phyloP scores from a whole-genome alignment of 2,888 invertebrate species.

The Hyppa rectilinea region DNA sequence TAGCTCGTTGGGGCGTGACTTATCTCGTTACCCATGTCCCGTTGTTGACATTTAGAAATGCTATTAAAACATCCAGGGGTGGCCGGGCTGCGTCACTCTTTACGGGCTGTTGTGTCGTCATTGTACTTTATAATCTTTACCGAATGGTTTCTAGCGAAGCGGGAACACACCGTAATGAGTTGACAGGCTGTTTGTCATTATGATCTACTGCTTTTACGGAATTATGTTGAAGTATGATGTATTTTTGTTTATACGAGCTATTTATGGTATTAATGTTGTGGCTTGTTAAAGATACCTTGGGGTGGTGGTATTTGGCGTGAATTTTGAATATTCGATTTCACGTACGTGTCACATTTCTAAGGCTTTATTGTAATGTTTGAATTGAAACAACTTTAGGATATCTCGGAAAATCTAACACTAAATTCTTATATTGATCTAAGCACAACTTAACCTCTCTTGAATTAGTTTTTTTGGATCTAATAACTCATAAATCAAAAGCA shows the following conservation, averaged over 20 bases:
- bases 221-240: slow-evolving; percentile 33
- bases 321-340: neutral
- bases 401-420: neutral
- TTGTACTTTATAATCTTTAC: slow-evolving; percentile 61
- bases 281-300: neutral
- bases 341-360: neutral
- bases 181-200: slow-evolving; percentile 55
- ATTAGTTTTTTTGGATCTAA: neutral
- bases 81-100: slow-evolving; percentile 40
- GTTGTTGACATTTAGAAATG: slow-evolving; percentile 78
- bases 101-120: slow-evolving; percentile 38
- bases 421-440: no score
- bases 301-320: neutral
- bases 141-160: slow-evolving; percentile 51
- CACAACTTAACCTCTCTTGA: no score
- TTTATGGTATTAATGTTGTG: slow-evolving; percentile 22
- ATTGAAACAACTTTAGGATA: neutral
- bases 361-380: neutral
- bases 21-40: slow-evolving; percentile 71
- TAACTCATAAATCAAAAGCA: neutral
- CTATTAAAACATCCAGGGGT: slow-evolving; percentile 71
- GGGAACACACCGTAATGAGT: slow-evolving; percentile 42
- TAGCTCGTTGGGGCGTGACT: slow-evolving; percentile 71
- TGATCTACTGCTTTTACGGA: slow-evolving; percentile 49
- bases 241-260: slow-evolving; percentile 27